Evolutionary conservation across 2,113 vertebrate genomes (phyloP), one percentile per base, ranked within the genome.

Genomic region (Danionella cerebrum): DNA sequence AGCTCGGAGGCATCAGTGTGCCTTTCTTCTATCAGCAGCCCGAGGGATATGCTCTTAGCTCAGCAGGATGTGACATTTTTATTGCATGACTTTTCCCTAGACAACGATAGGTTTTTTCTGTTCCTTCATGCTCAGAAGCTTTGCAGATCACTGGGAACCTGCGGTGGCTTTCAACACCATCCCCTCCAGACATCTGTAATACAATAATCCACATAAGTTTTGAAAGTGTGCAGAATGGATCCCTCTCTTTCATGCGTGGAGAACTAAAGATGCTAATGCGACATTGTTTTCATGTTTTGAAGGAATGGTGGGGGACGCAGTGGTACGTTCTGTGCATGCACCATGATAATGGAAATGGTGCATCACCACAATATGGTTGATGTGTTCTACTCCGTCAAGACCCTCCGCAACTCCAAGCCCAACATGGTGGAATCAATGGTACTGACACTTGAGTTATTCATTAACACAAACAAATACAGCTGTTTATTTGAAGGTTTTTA

Each of bases 341-440:
- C 92, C 79, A 94, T 94, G 70, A 88, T 97, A 73, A 85, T 94
- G 84, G 96, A 98, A 80, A 98, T 98, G 95, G 88, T 96, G 65
- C 92, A 90, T 52, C 92, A 92, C 73, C 96, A 98, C 83, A 93
- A 88, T 81, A 76, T 96, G 79, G 94, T 90, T 64, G 95, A 98
- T 38, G 90, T 95, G 70, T 98, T 98, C 88, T 97, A 94, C 47
- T 90, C 94, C 67, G 93, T 93, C 77, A 97, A 98, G 88, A 96
- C 88, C 1, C 89, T 98, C 72, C 91, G 94, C 74, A 97, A 98
- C 90, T 92, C 94, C 63, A 97, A 97, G 75, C 92, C 95, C 82
- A 98, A 98, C 82, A 97, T 98, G 96, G 95, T 98, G 78, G 96
- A 98, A 83, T 94, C 93, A 9, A 89, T 98, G 94, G 96, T 97